A percentile compares a stretch with the other conserved stretches of the same genome.
Evolutionary conservation across 2,113 vertebrate genomes (phyloP).

Genomic region (Hippocampus guttulatus): DNA sequence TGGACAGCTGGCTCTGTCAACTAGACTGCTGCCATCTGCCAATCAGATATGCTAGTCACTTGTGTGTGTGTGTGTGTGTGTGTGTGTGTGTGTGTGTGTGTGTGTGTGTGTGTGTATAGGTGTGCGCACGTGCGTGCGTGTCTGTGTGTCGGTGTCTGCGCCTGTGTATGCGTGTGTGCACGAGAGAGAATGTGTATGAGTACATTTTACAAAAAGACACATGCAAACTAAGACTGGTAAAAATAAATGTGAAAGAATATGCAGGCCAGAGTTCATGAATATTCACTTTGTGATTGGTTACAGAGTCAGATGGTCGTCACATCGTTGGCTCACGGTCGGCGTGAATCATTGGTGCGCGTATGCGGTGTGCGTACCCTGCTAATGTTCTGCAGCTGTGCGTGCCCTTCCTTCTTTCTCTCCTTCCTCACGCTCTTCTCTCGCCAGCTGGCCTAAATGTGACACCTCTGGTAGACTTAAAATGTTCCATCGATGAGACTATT

Average conservation of each 20-base stretch:
- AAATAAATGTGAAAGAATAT: conserved; percentile 2
- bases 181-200: conserved; percentile 13
- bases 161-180: no score
- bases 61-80: conserved; percentile 13
- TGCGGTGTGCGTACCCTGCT: conserved; percentile 2
- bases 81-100: conserved; percentile 8
- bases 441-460: conserved; percentile 42
- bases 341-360: conserved; percentile 24
- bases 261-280: conserved; percentile 44
- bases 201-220: neutral
- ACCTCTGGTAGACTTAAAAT: conserved; percentile 47
- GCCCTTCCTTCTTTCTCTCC: conserved; percentile 7
- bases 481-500: conserved; percentile 41
- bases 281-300: conserved; percentile 62
- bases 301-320: conserved; percentile 59
- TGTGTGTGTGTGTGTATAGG: conserved; percentile 7
- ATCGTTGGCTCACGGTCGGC: conserved; percentile 34
- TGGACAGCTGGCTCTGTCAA: conserved; percentile 61
- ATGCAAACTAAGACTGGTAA: neutral
- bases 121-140: neutral
- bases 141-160: conserved; percentile 7
- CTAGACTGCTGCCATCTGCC: conserved; percentile 59
- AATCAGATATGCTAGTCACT: conserved; percentile 57
- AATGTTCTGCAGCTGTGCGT: conserved; percentile 18
- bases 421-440: conserved; percentile 17